Percentiles rank a stretch among this genome's conserved stretches.
Evolutionary conservation across 2,888 invertebrate genomes (phyloP).

Genomic region (Cheilosia scutellata): DNA sequence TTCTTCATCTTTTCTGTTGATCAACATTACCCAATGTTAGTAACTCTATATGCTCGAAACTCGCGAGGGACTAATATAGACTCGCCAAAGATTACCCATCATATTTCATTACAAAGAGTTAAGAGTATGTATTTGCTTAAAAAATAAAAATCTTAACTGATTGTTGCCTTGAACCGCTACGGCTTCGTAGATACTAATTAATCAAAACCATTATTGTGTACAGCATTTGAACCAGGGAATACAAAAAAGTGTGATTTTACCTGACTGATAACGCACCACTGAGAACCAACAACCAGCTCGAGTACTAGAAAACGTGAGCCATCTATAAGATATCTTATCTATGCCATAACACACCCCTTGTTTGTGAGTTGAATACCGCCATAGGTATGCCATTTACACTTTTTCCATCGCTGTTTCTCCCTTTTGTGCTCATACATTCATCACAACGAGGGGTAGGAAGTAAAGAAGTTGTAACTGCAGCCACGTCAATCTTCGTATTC

Average conservation of each 20-base stretch:
- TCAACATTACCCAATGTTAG: constrained; percentile 28
- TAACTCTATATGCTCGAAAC: neutral
- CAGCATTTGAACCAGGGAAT: constrained; percentile 23
- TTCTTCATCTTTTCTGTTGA: neutral
- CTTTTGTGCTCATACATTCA: neutral
- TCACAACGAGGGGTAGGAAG: neutral
- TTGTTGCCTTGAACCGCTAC: constrained; percentile 47
- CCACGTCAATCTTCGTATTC: constrained; percentile 41
- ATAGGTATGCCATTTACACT: constrained; percentile 42
- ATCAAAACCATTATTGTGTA: constrained; percentile 68
- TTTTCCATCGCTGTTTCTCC: constrained; percentile 14
- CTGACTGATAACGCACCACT: constrained; percentile 64
- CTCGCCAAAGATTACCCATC: constrained; percentile 14
- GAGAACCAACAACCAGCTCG: constrained; percentile 41
- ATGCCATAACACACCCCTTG: constrained; percentile 67
- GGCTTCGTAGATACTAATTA: constrained; percentile 49
- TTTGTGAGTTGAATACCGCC: constrained; percentile 30
- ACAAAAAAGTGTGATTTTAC: constrained; percentile 60
- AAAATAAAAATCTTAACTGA: constrained; percentile 13
- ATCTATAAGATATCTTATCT: constrained; percentile 69
- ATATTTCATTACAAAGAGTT: constrained; percentile 8
- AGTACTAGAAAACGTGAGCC: constrained; percentile 70
- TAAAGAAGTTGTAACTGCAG: neutral
- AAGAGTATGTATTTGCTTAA: constrained; percentile 5
- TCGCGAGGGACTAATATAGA: neutral